Evolutionary conservation across 2,113 vertebrate species (phyloP).

Genomic region (Cephalopterus ornatus): DNA sequence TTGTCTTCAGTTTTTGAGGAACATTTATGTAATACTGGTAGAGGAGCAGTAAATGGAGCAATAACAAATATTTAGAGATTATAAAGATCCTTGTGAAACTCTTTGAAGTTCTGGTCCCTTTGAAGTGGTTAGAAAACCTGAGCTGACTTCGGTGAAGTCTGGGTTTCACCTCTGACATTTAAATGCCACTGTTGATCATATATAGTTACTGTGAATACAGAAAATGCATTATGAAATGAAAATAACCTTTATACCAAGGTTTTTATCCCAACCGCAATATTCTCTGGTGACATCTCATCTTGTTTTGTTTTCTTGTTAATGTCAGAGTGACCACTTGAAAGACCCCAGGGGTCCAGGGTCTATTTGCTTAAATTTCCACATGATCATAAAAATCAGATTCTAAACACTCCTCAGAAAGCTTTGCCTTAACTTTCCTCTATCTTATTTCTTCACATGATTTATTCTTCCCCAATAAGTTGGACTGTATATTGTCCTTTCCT

Average conservation of each 20-base stretch:
- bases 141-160: background rate
- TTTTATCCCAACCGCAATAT: background rate
- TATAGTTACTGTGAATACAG: background rate
- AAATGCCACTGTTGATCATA: background rate
- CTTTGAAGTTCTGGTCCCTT: background rate
- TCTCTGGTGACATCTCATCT: background rate
- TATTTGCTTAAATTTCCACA: slow-evolving; percentile 1
- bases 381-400: background rate
- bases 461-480: background rate
- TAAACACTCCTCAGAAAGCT: background rate
- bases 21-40: background rate
- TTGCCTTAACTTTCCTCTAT: background rate
- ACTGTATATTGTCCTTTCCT: background rate
- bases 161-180: slow-evolving; percentile 32
- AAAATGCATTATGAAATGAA: background rate
- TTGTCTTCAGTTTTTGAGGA: background rate
- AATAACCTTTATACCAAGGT: background rate
- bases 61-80: background rate
- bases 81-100: background rate
- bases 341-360: background rate
- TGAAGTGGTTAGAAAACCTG: background rate
- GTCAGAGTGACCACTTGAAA: slow-evolving; percentile 6
- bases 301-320: background rate
- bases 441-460: background rate
- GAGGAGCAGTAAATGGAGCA: background rate